A percentile compares a stretch with the other conserved stretches of the same genome.
These are phyloP conservation scores for Nemotelus nigrinus DNA, from an alignment of 2,888 invertebrate species.

Conservation along the genomic window DNA sequence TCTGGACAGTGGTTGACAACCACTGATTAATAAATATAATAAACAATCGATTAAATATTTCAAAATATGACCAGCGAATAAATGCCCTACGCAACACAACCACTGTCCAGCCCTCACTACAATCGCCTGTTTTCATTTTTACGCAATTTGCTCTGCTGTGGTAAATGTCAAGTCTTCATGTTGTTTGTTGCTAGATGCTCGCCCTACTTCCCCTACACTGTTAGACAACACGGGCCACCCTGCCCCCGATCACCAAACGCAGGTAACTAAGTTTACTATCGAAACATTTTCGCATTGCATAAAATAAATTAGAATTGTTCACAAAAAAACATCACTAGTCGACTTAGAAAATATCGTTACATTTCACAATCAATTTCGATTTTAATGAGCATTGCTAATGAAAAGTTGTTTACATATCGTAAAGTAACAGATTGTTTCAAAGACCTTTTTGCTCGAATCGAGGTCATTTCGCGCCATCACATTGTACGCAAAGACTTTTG, in stretches of 20 bases:
- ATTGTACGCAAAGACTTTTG: conserved; percentile 31
- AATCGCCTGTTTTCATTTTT: conserved; percentile 50
- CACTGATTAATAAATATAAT: no score
- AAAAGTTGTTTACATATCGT: conserved; percentile 11
- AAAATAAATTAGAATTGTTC: conserved; percentile 43
- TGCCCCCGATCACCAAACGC: conserved; percentile 77
- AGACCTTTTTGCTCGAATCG: conserved; percentile 13
- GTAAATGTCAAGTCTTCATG: conserved; percentile 69
- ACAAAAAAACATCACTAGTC: conserved; percentile 56
- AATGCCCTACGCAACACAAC: neutral
- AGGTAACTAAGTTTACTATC: conserved; percentile 67
- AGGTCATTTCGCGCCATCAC: conserved; percentile 40
- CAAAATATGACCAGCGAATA: no score
- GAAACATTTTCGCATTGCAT: conserved; percentile 45
- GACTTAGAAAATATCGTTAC: conserved; percentile 19
- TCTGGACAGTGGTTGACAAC: neutral
- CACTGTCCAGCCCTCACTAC: conserved; percentile 38
- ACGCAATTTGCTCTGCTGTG: conserved; percentile 64
- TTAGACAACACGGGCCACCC: conserved; percentile 87
- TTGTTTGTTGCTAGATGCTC: conserved; percentile 97
- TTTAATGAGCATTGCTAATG: conserved; percentile 9
- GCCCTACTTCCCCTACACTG: conserved; percentile 87
- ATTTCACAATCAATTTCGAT: conserved; percentile 20
- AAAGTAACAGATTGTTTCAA: conserved; percentile 11
- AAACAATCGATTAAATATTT: no score